phyloP scores from a whole-genome alignment of 2,797 vertebrate genomes.

The Hydrophis major region DNA sequence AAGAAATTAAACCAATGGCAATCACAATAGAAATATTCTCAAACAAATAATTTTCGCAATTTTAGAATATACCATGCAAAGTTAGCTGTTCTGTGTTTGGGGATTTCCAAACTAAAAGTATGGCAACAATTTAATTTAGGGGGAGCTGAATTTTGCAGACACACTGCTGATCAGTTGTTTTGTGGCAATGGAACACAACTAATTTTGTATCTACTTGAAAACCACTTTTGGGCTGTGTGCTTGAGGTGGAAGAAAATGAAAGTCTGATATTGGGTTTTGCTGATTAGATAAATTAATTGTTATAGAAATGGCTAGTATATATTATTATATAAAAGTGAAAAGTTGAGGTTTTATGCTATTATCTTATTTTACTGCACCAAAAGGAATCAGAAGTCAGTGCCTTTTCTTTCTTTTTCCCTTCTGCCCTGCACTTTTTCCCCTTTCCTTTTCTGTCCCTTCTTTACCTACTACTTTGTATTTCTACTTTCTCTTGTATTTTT shows the following conservation, averaged over 20 bases:
- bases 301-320: neutral
- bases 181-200: neutral
- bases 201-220: neutral
- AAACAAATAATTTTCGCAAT: constrained; percentile 26
- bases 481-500: neutral
- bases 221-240: neutral
- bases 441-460: neutral
- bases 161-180: neutral
- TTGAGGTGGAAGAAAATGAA: neutral
- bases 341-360: neutral
- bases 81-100: neutral
- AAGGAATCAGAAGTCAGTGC: neutral
- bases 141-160: neutral
- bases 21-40: constrained; percentile 22
- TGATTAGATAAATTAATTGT: neutral
- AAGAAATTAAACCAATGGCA: constrained; percentile 24
- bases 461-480: neutral
- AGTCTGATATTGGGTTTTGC: neutral
- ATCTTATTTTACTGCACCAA: neutral
- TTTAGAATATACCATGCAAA: neutral
- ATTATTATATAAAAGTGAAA: neutral
- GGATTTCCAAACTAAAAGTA: neutral
- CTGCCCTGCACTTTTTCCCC: neutral
- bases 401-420: neutral
- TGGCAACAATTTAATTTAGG: neutral